Evolutionary conservation across 2,113 vertebrate species (phyloP), one percentile per base, ranked within the genome.

Genomic region (Uria lomvia): DNA sequence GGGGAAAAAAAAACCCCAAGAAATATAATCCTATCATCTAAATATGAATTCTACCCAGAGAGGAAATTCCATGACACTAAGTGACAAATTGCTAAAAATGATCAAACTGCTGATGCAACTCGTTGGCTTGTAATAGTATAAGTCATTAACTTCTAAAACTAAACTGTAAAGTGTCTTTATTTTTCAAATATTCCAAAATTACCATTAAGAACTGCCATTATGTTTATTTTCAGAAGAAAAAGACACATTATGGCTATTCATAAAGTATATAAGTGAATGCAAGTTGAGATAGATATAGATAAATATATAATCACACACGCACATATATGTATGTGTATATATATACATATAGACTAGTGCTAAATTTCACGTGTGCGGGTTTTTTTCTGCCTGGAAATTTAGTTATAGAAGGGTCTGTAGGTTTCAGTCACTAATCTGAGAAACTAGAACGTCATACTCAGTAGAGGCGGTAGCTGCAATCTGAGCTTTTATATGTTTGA

Each of bases 271-370:
- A 68, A 70, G 15, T 26, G 11, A 93, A 59, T 58, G 58, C 30
- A 59, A 80, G 2, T n/a, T 70, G 16, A 77, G 45, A 22, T 12
- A 14, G 67, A n/a, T 27, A 14, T 5, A 50, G 20, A 55, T 36
- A 66, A 84, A 55, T 75, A 20, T 16, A 22, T 40, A 50, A 84
- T 62, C 8, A 65, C 15, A 32, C 2, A 5, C 11, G 16, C 1
- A 13, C 4, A 4, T 22, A 3, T 23, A 2, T 36, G 4, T 68
- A 3, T 70, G 5, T 47, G 4, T 45, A 1, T 50, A 5, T 43
- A 5, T 11, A 8, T 11, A 29, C 3, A 3, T 30, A 36, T 7
- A 77, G 16, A 19, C 9, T 66, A 70, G 22, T 20, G 14, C 6
- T 80, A 66, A 32, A 11, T 91, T 70, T 50, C 38, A 75, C 12